Base-by-base conservation (phyloP, 2,888 invertebrate genomes). In the Tiphia femorata region DNA sequence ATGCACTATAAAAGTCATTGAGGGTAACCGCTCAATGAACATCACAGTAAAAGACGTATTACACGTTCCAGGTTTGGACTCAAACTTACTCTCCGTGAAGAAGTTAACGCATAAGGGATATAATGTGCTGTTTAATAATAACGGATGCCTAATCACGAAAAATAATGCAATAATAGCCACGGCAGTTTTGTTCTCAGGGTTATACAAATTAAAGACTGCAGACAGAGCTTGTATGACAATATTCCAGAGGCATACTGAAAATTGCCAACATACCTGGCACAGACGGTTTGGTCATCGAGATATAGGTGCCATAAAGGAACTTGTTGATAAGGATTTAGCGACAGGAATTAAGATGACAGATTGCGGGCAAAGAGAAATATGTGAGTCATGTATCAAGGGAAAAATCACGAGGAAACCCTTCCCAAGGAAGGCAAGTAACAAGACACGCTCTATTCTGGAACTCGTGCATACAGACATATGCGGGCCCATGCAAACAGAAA, bases 391-490 rank as follows among this genome's bases (percentile, higher is more conserved):
- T 10, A 47, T 69, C 3, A 70, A 65, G 50, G 67, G 65, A 3
- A 76, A 76, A 49, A 44, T 70, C 49, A 19, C 63, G 0, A 58
- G 67, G 35, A 25, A 17, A 10, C 52, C 70, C 4, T 58, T 58
- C 5, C 52, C 43, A 6, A 41, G 47, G 4, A 37, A 17, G 6
- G 46, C 52, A 10, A 20, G n/a, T 2, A 37, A 16, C 17, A 35
- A 33, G 6, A 5, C 40, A 0, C 8, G 27, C 1, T 27, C 58
- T 12, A 6, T 49, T n/a, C 20, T 76, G 1, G 73, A 77, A 42
- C 49, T 75, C 3, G 50, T 76, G 8, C 75, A 76, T 48, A 67
- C 66, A 1, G 75, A 77, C 44, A 53, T 80, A 16, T 80, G 77
- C 30, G 77, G 76, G 3, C 73, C 78, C 0, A 75, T 78, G 72